Percentiles rank a stretch among this genome's conserved stretches.
These are phyloP conservation scores for Scaptodrosophila lebanonensis DNA, from an alignment of 1,140 invertebrate species.

Conservation along the genomic window DNA sequence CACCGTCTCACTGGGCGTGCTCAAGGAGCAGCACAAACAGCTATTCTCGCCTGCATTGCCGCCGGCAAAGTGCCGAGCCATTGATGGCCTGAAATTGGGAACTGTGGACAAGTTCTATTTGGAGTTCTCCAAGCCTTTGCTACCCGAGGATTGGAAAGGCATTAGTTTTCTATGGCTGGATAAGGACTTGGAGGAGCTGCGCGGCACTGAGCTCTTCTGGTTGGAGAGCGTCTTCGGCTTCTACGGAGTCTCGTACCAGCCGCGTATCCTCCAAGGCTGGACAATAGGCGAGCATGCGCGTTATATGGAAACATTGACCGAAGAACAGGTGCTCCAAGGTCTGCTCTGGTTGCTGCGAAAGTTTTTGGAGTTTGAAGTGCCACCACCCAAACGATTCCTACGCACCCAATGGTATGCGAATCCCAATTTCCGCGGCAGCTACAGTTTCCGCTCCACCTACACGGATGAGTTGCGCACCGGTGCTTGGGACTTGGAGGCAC, in stretches of 20 bases:
- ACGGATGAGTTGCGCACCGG: slow-evolving; percentile 78
- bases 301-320: slow-evolving; percentile 79
- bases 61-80: slow-evolving; percentile 80
- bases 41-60: slow-evolving; percentile 83
- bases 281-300: slow-evolving; percentile 79
- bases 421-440: slow-evolving; percentile 83
- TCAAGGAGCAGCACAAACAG: slow-evolving; percentile 80
- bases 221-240: slow-evolving; percentile 82
- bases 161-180: slow-evolving; percentile 79
- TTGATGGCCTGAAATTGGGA: slow-evolving; percentile 83
- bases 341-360: slow-evolving; percentile 78
- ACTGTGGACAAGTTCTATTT: slow-evolving; percentile 88
- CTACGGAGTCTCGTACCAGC: slow-evolving; percentile 81
- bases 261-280: slow-evolving; percentile 83
- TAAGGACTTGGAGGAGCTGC: slow-evolving; percentile 73
- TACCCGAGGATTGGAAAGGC: slow-evolving; percentile 78
- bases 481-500: slow-evolving; percentile 79
- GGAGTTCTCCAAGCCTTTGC: slow-evolving; percentile 82
- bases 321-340: slow-evolving; percentile 78
- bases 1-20: slow-evolving; percentile 83
- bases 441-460: slow-evolving; percentile 82
- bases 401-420: slow-evolving; percentile 82
- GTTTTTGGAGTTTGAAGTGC: slow-evolving; percentile 55
- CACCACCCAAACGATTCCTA: slow-evolving; percentile 45
- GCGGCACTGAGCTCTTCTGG: slow-evolving; percentile 78